Evolutionary conservation across 1,140 invertebrate species (phyloP).

Genomic region (Zaprionus lachaisei): DNA sequence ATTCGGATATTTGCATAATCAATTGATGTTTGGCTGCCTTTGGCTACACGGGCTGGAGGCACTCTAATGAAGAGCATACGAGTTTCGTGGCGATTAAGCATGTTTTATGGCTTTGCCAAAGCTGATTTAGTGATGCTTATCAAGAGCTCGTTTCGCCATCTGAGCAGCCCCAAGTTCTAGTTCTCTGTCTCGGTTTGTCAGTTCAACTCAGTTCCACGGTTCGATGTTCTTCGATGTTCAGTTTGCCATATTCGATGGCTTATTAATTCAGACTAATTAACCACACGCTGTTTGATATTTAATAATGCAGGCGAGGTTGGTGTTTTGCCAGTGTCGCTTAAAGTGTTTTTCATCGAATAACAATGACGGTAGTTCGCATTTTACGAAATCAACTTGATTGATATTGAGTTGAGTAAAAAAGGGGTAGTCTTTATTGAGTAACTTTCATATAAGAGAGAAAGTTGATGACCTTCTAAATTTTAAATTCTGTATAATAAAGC

Average conservation of each 20-base stretch:
- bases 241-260: constrained; percentile 50
- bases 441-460: no score
- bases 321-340: constrained; percentile 41
- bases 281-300: constrained; percentile 69
- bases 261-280: constrained; percentile 77
- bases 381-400: constrained; percentile 3
- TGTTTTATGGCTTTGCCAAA: constrained; percentile 73
- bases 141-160: constrained; percentile 67
- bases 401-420: not conserved
- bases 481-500: no score
- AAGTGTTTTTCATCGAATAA: constrained; percentile 11
- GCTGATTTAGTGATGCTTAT: constrained; percentile 78
- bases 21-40: constrained; percentile 38
- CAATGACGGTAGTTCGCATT: constrained; percentile 4
- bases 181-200: constrained; percentile 11
- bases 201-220: not conserved
- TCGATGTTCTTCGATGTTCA: constrained; percentile 1
- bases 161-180: constrained; percentile 44
- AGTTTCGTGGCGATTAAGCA: constrained; percentile 51
- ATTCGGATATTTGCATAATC: constrained; percentile 42
- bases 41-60: constrained; percentile 40
- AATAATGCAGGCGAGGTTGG: constrained; percentile 48
- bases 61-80: constrained; percentile 64
- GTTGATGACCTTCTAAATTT: no score
- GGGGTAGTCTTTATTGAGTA: no score